Evolutionary conservation across 2,113 vertebrate species (phyloP).

Genomic region (Myiopsitta monachus): DNA sequence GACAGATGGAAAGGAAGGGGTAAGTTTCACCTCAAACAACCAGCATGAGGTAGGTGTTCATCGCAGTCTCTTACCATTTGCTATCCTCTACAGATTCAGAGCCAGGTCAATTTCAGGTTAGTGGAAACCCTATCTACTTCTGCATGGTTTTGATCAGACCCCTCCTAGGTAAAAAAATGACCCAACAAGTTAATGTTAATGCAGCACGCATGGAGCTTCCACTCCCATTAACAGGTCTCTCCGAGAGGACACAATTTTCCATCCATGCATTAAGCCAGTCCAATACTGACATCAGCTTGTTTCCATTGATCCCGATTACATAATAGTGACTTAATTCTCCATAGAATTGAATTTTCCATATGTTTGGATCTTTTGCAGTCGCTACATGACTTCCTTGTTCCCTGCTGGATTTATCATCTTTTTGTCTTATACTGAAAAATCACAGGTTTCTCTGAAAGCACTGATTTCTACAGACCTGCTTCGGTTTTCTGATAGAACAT

Average conservation of each 20-base stretch:
- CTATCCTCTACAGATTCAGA: background rate
- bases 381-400: conserved; percentile 42
- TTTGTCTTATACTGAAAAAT: background rate
- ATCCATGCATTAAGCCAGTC: conserved; percentile 52
- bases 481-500: background rate
- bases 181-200: background rate
- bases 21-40: background rate
- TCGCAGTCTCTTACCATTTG: background rate
- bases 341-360: conserved; percentile 59
- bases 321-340: conserved; percentile 57
- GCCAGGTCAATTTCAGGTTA: background rate
- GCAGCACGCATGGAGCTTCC: background rate
- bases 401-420: background rate
- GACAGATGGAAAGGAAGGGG: background rate
- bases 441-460: background rate
- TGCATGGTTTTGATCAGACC: background rate
- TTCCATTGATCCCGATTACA: conserved; percentile 55
- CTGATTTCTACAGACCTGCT: background rate
- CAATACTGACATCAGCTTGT: conserved; percentile 59
- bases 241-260: conserved; percentile 35
- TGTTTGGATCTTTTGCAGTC: conserved; percentile 39
- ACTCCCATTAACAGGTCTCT: background rate
- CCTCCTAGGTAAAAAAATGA: background rate
- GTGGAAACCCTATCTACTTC: background rate
- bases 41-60: background rate